Percentiles rank a stretch among this genome's conserved stretches.
Evolutionary conservation across 2,888 invertebrate genomes (phyloP).

Genomic region (Heliconius hortense): DNA sequence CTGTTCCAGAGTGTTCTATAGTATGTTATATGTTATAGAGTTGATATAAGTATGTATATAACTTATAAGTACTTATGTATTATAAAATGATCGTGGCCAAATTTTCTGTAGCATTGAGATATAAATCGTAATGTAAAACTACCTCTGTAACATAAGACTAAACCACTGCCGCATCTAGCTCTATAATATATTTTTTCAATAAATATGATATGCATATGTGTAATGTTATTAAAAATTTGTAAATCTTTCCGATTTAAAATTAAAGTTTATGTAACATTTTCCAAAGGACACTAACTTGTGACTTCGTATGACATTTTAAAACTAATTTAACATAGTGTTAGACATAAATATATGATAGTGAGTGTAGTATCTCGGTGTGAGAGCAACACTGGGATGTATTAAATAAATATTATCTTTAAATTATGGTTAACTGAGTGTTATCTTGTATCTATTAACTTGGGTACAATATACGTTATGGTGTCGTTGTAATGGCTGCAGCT

Average conservation of each 20-base stretch:
- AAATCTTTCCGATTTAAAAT: too few species aligned
- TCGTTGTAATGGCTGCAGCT: neutral
- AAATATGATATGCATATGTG: too few species aligned
- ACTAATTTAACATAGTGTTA: neutral
- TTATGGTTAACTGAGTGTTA: too few species aligned
- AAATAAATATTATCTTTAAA: too few species aligned
- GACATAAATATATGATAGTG: too few species aligned
- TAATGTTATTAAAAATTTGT: too few species aligned
- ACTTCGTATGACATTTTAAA: neutral
- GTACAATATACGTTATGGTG: neutral
- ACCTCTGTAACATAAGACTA: conserved; percentile 24
- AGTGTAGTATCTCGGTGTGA: neutral
- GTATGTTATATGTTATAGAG: neutral
- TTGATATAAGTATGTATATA: neutral
- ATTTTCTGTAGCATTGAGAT: conserved; percentile 58
- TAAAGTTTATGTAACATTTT: too few species aligned
- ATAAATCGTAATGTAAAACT: conserved; percentile 16
- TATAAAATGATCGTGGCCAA: conserved; percentile 58
- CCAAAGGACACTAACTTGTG: neutral
- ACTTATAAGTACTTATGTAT: conserved; percentile 21
- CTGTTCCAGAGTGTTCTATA: conserved; percentile 3
- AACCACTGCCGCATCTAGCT: neutral
- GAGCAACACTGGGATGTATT: neutral
- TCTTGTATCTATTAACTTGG: too few species aligned
- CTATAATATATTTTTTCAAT: neutral